Evolutionary conservation across 2,888 invertebrate genomes (phyloP), one percentile per base, ranked within the genome.

Genomic region (Andrena fulva): DNA sequence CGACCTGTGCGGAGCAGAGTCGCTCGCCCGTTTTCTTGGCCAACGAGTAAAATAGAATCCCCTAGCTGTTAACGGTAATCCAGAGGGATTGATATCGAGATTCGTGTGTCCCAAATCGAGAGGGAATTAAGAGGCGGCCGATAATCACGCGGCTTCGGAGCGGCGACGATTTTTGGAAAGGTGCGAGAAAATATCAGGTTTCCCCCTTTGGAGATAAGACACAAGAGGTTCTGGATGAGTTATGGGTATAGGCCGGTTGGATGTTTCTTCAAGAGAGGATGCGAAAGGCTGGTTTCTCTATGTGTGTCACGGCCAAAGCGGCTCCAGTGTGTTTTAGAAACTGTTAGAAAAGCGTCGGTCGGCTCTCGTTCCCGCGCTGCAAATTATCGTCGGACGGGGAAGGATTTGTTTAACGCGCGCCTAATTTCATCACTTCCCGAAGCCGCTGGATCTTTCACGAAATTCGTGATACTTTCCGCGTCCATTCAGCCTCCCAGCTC

Each of bases 251-350:
- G 75, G 67, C 42, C 70, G 74, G 82, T 88, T 85, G 81, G 81
- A 87, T 77, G 84, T 84, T 87, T 81, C 75, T 73, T 77, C 75
- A 73, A 72, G 81, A 86, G 84, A 88, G 86, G 87, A 88, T 88
- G 88, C 87, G 88, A 87, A 88, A 87, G 88, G 79, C 86, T 83
- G 80, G 84, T 68, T 16, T 67, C 77, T 56, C 67, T 81, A 88
- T 87, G 88, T 88, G 77, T 88, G 88, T 88, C 88, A 88, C 64
- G 88, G 88, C 75, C 88, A 88, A 79, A 77, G 73, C 80, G 73
- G 77, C 67, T 67, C 52, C 72, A 74, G 80, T 77, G 73, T 83
- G 86, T 86, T 88, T 87, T 88, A 86, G 87, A 88, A 88, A 85
- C 86, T 80, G 83, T 88, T 88, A 88, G 88, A 87, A 82, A 77